These are phyloP conservation scores for Pelosia muscerda DNA, from an alignment of 2,888 invertebrate species.

Conservation along the genomic window DNA sequence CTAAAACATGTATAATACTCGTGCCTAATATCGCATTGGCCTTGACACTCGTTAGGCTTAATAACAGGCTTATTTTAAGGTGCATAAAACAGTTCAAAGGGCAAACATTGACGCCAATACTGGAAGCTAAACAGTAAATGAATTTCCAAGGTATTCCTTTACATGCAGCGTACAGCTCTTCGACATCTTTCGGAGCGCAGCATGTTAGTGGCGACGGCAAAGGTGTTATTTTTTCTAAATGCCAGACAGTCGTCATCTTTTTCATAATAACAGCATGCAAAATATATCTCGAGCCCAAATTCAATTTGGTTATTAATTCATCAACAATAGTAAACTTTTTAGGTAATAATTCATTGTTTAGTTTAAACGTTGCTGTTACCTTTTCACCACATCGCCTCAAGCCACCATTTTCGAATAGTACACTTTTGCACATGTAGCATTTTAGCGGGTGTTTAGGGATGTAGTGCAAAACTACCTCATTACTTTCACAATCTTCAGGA, in stretches of 20 bases:
- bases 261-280: conserved; percentile 65
- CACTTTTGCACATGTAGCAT: conserved; percentile 72
- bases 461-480: conserved; percentile 71
- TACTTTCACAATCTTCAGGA: conserved; percentile 80
- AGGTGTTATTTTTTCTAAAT: conserved; percentile 63
- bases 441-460: conserved; percentile 76
- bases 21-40: conserved; percentile 64
- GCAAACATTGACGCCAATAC: conserved; percentile 70
- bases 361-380: conserved; percentile 66
- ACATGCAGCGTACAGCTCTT: conserved; percentile 66
- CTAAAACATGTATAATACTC: conserved; percentile 72
- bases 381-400: conserved; percentile 76
- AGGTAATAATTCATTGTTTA: conserved; percentile 54
- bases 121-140: conserved; percentile 77
- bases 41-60: conserved; percentile 77
- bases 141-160: conserved; percentile 75
- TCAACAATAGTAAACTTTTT: conserved; percentile 67
- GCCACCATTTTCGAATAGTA: conserved; percentile 76
- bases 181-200: conserved; percentile 64
- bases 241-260: conserved; percentile 65
- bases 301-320: conserved; percentile 69
- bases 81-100: conserved; percentile 79
- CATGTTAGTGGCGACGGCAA: conserved; percentile 62
- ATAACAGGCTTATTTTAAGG: conserved; percentile 73
- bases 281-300: conserved; percentile 64